Conservation (phyloP, 1,140 invertebrate genomes). For the Musca domestica region DNA sequence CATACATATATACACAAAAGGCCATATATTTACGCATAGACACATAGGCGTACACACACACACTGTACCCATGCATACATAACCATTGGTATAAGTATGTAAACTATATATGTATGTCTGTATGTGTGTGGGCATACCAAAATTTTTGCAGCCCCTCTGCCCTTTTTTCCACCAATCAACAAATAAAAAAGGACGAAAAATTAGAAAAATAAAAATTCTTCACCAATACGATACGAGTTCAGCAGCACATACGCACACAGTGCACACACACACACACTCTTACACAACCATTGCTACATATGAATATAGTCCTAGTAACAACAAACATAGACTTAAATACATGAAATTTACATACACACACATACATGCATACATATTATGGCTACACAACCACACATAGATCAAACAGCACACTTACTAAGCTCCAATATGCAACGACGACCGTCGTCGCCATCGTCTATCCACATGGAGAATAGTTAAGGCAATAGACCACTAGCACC, state of each 20-base stretch:
- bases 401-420: no score
- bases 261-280: background rate
- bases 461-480: no score
- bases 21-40: slow-evolving; percentile 13
- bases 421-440: no score
- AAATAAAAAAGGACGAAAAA: slow-evolving; percentile 6
- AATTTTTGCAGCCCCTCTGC: background rate
- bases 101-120: background rate
- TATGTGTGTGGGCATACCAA: background rate
- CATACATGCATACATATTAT: background rate
- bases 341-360: slow-evolving; percentile 14
- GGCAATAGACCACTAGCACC: no score
- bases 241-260: background rate
- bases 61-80: background rate
- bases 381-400: no score
- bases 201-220: slow-evolving; percentile 3
- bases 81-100: background rate
- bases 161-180: background rate
- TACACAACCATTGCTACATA: background rate
- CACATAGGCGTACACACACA: slow-evolving; percentile 2
- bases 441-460: no score
- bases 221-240: slow-evolving; percentile 23
- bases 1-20: no score
- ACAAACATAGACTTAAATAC: slow-evolving; percentile 9
- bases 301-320: background rate